Conservation (phyloP, 2,888 invertebrate genomes). For the Hedychridium roseum region DNA sequence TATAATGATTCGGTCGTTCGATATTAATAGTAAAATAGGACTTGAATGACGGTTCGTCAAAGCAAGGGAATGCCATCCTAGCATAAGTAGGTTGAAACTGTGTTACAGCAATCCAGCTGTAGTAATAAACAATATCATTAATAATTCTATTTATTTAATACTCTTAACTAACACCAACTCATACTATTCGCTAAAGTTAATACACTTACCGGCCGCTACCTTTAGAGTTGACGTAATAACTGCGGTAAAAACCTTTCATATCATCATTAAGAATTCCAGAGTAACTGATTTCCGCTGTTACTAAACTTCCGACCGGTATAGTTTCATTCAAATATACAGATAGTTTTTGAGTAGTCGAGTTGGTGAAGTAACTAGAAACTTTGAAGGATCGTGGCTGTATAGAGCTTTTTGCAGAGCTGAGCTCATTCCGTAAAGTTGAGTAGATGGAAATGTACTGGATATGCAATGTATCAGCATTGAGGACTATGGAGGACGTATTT, state of each 20-base stretch:
- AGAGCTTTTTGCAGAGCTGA: too few species aligned
- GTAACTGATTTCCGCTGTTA: constrained; percentile 66
- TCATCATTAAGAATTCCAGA: constrained; percentile 67
- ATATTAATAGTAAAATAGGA: constrained; percentile 46
- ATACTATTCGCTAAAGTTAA: background rate
- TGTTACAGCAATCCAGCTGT: constrained; percentile 69
- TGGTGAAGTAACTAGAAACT: constrained; percentile 3
- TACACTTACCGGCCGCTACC: constrained; percentile 64
- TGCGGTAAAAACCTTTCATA: constrained; percentile 73
- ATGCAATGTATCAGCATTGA: constrained; percentile 65
- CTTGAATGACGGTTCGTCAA: constrained; percentile 70
- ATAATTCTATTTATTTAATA: constrained; percentile 1
- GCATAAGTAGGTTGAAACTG: constrained; percentile 76
- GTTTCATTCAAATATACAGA: constrained; percentile 62
- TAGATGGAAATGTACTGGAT: constrained; percentile 41
- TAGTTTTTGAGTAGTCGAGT: constrained; percentile 65
- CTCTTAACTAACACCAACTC: background rate
- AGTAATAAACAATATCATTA: too few species aligned
- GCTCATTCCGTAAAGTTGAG: too few species aligned
- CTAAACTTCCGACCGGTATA: constrained; percentile 52
- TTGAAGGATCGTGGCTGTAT: background rate
- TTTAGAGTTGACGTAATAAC: constrained; percentile 64
- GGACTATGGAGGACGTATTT: constrained; percentile 57
- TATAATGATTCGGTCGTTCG: constrained; percentile 34
- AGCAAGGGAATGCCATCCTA: constrained; percentile 79